Base-by-base conservation (phyloP, 37 sponge, comb jelly and placozoan genomes). In the Ianthella basta region DNA sequence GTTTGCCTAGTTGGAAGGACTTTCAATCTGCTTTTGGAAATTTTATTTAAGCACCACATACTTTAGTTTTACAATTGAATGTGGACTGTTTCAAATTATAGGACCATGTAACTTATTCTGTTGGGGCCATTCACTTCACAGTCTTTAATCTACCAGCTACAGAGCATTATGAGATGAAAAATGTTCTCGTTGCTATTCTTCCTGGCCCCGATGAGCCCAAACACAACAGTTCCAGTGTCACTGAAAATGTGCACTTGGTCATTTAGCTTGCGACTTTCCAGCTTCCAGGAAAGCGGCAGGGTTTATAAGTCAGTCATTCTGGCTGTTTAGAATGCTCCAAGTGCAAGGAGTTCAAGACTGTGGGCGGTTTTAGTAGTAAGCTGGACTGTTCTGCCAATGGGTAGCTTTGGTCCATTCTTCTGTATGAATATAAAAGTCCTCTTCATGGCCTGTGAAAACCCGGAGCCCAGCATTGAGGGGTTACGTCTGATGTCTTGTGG, bases 131-230 rank as follows among this genome's bases (percentile, higher is more conserved):
- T 27, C 78, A 86, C 23, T 20, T 86, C n/a, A 53, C 66, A 53
- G 34, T 85, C 18, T 14, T 85, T 20, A 85, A 85, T 60, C 44
- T 82, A 0, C 86, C 86, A 8, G 64, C 68, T 20, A 23, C 15
- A 2, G 27, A 61, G 21, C 33, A 80, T 4, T 79, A 60, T 54
- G 60, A 78, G 56, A 21, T 32, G 50, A 66, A 86, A 34, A 86
- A 86, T n/a, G 55, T 75, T 25, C 68, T 86, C 19, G 30, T 66
- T 59, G 86, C 80, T 10, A 21, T 86, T 24, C 59, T 86, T 41
- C 86, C 86, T 64, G 86, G 86, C 16, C 86, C 86, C 19, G 21
- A 64, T 18, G 86, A 86, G 33, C 86, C 86, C 8, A 27, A 34
- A 39, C 20, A 12, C 27, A 6, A 60, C 19, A 63, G 40, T 39